Base-by-base conservation (phyloP, 2,888 invertebrate genomes). In the Heliconius ismenius region DNA sequence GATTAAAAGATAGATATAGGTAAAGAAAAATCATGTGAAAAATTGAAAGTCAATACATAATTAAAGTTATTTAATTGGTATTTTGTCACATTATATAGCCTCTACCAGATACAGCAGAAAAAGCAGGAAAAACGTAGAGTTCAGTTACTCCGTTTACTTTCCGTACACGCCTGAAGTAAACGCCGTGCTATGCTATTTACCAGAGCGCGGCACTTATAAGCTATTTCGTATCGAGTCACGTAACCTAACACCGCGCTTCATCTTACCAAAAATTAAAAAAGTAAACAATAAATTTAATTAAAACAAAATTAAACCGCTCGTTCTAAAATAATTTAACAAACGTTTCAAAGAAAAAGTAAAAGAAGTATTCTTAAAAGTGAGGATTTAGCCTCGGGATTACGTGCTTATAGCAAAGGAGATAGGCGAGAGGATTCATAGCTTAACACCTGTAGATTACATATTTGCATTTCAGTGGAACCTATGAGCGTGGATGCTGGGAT, bases 371-470 rank as follows among this genome's bases (percentile, higher is more conserved):
- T 32, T 49, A 70, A 70, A 54, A 54, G 69, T 54, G 69, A 54
- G 32, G 32, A 70, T 70, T 70, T 70, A 70, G 69, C 69, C 32
- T n/a, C 54, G 54, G 69, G 54, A 70, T 70, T 70, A 70, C 69
- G 54, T 49, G 69, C 69, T 70, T 70, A 58, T 70, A 58, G 54
- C 69, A 70, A 70, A 70, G 69, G 69, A 70, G 69, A 77, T 65
- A 75, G 65, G 21, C 70, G 58, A 74, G 69, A 72, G 70, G 70
- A 73, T 75, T 72, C 43, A 70, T 69, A 64, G 39, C 62, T 74
- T 75, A 70, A 62, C 74, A 74, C 74, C 77, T 74, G 77, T 74
- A 70, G 77, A 77, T 70, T 65, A 76, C 76, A 62, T 72, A 72
- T 72, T 72, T 72, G 72, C 72, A 72, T 72, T 72, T 39, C 60